Base-by-base conservation (phyloP, 2,888 invertebrate species). In the Callyntrura sp. region DNA sequence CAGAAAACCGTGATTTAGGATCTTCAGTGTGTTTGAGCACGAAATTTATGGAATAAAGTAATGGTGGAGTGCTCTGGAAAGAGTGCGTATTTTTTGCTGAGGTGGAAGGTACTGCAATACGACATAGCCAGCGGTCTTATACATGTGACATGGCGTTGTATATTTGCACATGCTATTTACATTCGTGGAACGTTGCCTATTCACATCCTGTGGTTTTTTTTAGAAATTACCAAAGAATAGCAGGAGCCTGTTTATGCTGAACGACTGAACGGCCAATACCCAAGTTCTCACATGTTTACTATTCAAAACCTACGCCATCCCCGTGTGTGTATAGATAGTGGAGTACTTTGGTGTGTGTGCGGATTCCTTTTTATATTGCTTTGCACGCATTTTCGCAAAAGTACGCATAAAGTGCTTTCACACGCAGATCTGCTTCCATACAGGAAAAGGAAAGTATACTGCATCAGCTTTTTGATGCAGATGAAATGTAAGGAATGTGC, bases 301-400 rank as follows among this genome's bases (percentile, higher is more conserved):
- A 20, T 5, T 12, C 20, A 20, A 48, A 73, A 73, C 12, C 73
- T 12, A 48, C 48, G 73, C 73, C n/a, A n/a, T n/a, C n/a, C n/a
- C n/a, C n/a, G n/a, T n/a, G n/a, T n/a, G n/a, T 48, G 73, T 48
- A 73, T 73, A 48, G 73, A 73, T 17, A 17, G n/a, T 45, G 23
- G 20, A 6, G 6, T 35, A 35, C 6, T 35, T n/a, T n/a, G n/a
- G n/a, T n/a, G 4, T 73, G 45, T 73, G 73, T 20, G 45, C 23
- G 48, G 23, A 43, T 43, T 35, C 35, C 28, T n/a, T 51, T 51
- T 51, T 35, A 35, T 6, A 35, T 6, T 35, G 6, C 6, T 45
- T 73, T 48, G 20, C 48, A 73, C 73, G 73, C 73, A 73, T 23
- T 48, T 48, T 48, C 73, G 73, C 73, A 73, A 73, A 73, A 48